Base-by-base conservation (phyloP, 30 jellyfish, hydroid and myxozoan species). In the Cassiopea xamachana region DNA sequence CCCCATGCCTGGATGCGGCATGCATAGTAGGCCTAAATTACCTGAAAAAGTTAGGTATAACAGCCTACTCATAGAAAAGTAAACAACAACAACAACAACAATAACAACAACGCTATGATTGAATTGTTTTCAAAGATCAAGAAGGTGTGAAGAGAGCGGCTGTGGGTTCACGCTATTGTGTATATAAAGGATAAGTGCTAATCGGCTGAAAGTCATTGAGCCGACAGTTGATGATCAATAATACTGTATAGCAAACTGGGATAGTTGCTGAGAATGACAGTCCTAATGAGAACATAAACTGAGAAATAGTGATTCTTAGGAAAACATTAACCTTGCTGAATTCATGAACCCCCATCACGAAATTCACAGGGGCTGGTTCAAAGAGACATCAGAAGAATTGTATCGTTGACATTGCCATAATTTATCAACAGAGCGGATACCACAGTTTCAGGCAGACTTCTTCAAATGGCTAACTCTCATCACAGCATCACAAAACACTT, bases 301-400 rank as follows among this genome's bases (percentile, higher is more conserved):
- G 51, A 1, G 80, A 8, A 8, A 6, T 19, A 55, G 80, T 14
- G 39, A 55, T 19, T 1, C 6, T 27, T 1, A 71, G 50, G 80
- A 71, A 71, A 71, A 71, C 80, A 71, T 14, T 15, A 27, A 43
- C 55, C n/a, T 1, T 10, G 58, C n/a, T 71, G 58, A 71, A 71
- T 1, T 68, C 14, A 8, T 71, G 80, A 71, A 71, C 80, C 55
- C 80, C 55, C 15, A 71, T 71, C 10, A 71, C 15, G 80, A 71
- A 71, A 71, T 6, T 8, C 51, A 71, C 58, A 71, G 80, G 80
- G 80, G 80, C n/a, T 14, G 55, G 80, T 51, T 71, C 39, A 1
- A 12, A 19, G 7, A n/a, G 80, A 71, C 80, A 71, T 71, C 12
- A 8, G 39, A 71, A 14, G 80, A n/a, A 55, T 14, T 71, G n/a